Conservation (phyloP, 2,113 vertebrate genomes). For the Jaculus jaculus region DNA sequence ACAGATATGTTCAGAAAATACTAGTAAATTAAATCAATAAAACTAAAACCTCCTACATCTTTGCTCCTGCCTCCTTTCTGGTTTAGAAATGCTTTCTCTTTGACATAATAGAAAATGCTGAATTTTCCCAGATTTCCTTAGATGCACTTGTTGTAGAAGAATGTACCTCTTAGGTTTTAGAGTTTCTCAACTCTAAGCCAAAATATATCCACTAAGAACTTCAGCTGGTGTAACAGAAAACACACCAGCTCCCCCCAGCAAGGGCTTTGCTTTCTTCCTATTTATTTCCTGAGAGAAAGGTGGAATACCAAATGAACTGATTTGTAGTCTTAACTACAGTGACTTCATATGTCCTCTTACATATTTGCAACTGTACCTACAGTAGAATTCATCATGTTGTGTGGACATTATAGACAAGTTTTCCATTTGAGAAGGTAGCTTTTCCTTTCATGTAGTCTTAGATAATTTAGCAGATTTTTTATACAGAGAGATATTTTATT, state of each 20-base stretch:
- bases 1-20: background rate
- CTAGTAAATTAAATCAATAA: conserved; percentile 1
- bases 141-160: conserved; percentile 11
- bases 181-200: background rate
- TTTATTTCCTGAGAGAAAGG: background rate
- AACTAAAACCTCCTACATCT: background rate
- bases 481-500: conserved; percentile 17
- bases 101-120: background rate
- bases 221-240: background rate
- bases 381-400: background rate
- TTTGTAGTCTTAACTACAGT: background rate
- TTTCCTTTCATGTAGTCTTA: conserved; percentile 3
- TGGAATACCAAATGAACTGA: background rate
- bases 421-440: background rate
- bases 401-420: background rate
- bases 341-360: background rate
- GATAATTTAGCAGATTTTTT: conserved; percentile 43
- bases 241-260: background rate
- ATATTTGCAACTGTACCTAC: background rate
- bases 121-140: background rate
- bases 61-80: background rate
- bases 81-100: conserved; percentile 1
- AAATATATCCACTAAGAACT: background rate
- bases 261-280: background rate
- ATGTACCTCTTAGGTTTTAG: background rate